A percentile compares a stretch with the other conserved stretches of the same genome.
Conservation (phyloP, 2,113 vertebrate genomes). For the Struthio camelus region DNA sequence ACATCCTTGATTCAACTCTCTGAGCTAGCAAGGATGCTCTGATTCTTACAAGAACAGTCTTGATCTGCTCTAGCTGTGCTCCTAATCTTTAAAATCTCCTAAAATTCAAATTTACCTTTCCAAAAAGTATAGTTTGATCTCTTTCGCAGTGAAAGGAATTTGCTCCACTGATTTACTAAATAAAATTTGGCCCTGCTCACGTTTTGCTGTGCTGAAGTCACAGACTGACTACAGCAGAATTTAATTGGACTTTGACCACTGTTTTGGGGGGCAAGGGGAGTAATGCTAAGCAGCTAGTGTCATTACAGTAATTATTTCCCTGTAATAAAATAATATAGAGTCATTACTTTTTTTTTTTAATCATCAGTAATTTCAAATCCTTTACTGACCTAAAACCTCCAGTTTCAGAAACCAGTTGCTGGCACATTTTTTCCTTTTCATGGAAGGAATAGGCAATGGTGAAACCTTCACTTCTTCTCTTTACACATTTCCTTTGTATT, state of each 20-base stretch:
- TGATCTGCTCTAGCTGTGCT: not conserved
- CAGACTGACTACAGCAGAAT: not conserved
- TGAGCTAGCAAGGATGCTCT: not conserved
- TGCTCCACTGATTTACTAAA: not conserved
- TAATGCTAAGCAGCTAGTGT: not conserved
- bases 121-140: not conserved
- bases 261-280: not conserved
- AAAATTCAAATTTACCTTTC: not conserved
- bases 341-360: rapidly evolving
- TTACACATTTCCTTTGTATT: not conserved
- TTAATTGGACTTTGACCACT: not conserved
- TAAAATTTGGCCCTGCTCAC: not conserved
- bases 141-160: not conserved
- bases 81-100: not conserved
- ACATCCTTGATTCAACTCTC: not conserved
- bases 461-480: not conserved
- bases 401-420: not conserved
- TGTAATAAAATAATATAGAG: not conserved
- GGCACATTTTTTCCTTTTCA: not conserved
- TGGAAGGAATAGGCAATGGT: not conserved
- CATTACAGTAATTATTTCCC: not conserved
- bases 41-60: not conserved
- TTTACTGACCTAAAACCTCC: not conserved
- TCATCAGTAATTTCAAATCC: not conserved
- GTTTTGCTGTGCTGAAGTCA: not conserved